Base-by-base conservation (phyloP, 2,888 invertebrate species). In the Scaptomyza parva region DNA sequence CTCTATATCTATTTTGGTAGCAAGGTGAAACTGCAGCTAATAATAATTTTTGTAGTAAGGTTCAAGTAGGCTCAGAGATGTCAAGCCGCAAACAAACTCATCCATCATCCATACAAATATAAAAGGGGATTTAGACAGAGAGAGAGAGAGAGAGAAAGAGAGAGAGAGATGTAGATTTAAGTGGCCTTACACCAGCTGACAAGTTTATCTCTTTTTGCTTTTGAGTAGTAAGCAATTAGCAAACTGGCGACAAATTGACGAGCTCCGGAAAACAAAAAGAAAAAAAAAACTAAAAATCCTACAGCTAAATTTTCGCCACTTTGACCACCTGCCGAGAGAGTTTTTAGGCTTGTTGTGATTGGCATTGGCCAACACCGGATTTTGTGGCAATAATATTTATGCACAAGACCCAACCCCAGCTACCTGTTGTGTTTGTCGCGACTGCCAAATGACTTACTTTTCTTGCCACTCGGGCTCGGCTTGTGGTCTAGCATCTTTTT, bases 371-470 rank as follows among this genome's bases (percentile, higher is more conserved):
- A 62, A 77, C 47, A 57, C 37, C 9, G 17, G 3, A 17, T 9
- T 54, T 83, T 84, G 88, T 79, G 83, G 88, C 86, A 68, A 84
- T 82, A 84, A 84, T 88, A 84, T 84, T 84, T 88, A 73, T 67
- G 83, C 76, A 33, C 33, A 12, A 50, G n/a, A n/a, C 4, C 33
- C n/a, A n/a, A 6, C n/a, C 30, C 30, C 28, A n/a, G 24, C 73
- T 76, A 69, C 60, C 71, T 62, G 67, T 61, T 33, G 57, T 26
- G 59, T 53, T n/a, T 62, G 70, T 65, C 85, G 68, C 78, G 43
- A 58, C 82, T 43, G 67, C 67, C 24, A 70, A 80, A 83, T 86
- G 86, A 74, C 86, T 81, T 77, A 80, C 51, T 69, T 44, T 11
- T 12, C 17, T 11, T 24, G 26, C 37, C 35, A n/a, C n/a, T n/a